Conservation (phyloP, 2,888 invertebrate genomes). For the Volucella inanis region DNA sequence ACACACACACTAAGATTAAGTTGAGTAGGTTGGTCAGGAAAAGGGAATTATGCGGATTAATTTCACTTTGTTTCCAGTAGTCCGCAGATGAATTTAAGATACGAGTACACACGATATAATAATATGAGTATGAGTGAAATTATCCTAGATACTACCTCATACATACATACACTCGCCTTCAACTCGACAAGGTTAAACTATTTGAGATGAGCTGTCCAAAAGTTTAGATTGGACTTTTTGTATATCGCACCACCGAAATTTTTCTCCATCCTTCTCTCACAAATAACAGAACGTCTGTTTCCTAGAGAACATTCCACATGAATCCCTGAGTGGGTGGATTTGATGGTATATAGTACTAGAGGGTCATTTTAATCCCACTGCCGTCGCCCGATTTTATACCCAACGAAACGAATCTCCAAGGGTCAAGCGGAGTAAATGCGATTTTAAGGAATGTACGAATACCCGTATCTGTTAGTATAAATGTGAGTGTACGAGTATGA, state of each 20-base stretch:
- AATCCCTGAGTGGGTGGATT: not conserved
- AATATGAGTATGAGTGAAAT: no score
- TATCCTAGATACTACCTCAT: not conserved
- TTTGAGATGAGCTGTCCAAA: constrained; percentile 58
- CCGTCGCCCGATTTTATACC: not conserved
- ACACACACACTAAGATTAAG: constrained; percentile 11
- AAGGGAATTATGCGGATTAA: constrained; percentile 58
- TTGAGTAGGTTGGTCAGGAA: not conserved
- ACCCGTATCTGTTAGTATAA: not conserved
- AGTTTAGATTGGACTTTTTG: constrained; percentile 63
- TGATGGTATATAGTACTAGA: not conserved
- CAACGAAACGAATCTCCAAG: not conserved
- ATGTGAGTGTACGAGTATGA: constrained; percentile 1
- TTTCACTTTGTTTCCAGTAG: constrained; percentile 48
- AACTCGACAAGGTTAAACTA: constrained; percentile 25
- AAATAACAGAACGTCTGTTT: constrained; percentile 35
- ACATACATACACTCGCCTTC: not conserved
- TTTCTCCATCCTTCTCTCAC: not conserved
- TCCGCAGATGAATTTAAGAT: constrained; percentile 54
- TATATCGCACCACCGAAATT: constrained; percentile 24
- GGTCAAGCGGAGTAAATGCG: constrained; percentile 58
- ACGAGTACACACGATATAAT: not conserved
- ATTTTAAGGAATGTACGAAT: constrained; percentile 25
- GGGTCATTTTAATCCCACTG: not conserved
- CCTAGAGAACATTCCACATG: constrained; percentile 10